Evolutionary conservation across 2,113 vertebrate species (phyloP).

Genomic region (Tetrax tetrax): DNA sequence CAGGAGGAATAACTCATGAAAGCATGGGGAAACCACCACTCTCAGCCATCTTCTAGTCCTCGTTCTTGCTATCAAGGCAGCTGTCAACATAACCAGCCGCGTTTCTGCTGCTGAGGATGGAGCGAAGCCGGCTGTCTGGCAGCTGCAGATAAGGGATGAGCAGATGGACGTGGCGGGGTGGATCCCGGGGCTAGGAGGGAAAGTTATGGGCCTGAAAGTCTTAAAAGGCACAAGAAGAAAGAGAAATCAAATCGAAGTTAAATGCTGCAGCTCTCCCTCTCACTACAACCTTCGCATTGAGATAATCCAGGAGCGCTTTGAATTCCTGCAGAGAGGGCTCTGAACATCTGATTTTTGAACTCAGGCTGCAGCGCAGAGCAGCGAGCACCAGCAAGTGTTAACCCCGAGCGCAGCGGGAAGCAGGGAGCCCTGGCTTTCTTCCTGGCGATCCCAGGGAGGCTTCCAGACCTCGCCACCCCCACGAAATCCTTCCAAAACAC

Average conservation of each 20-base stretch:
- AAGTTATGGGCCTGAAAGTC: neutral
- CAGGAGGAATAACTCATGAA: neutral
- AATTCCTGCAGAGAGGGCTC: neutral
- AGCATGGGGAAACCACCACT: neutral
- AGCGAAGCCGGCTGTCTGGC: neutral
- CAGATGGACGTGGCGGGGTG: neutral
- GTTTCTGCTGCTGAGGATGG: neutral
- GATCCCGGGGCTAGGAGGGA: neutral
- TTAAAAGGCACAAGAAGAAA: neutral
- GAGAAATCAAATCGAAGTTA: neutral
- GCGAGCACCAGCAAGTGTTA: neutral
- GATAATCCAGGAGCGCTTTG: neutral
- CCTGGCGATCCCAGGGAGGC: no score
- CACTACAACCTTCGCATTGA: neutral
- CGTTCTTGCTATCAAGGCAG: neutral
- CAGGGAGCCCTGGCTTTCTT: neutral
- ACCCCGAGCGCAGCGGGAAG: rapidly evolving
- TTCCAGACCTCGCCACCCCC: neutral
- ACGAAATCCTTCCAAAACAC: neutral
- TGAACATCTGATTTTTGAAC: neutral
- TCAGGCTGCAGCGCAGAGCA: neutral
- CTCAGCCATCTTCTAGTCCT: neutral
- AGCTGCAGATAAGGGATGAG: neutral
- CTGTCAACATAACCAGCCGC: neutral
- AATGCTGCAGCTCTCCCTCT: neutral